Base-by-base conservation (phyloP, 2,797 vertebrate genomes). In the Aulostomus chinensis region DNA sequence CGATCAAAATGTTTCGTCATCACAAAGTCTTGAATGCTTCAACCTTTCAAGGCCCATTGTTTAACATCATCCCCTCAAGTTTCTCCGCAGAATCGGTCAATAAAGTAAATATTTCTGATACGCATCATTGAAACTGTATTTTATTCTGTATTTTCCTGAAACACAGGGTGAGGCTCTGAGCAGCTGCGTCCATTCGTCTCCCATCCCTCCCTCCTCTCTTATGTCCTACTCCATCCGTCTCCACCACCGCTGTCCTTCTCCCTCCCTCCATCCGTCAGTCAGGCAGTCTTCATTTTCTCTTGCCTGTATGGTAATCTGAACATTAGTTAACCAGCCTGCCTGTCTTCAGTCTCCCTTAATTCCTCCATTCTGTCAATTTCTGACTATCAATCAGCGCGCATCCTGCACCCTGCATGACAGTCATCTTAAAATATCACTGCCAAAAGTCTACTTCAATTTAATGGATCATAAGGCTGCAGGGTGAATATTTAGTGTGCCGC, bases 401-500 rank as follows among this genome's bases (percentile, higher is more conserved):
- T 9, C 20, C 40, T 7, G 14, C 54, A 22, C 40, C 14, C 52
- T 0, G 29, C 30, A 31, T 31, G 61, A 66, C 78, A 78, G 56
- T 69, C 81, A 57, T 68, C 71, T 53, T 76, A 78, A 84, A 85
- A 83, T 75, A 82, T 77, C 54, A 48, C 67, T 34, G 37, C 71
- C 72, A 66, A 78, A 78, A 79, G 61, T 83, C 78, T 58, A 71
- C 73, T 82, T 86, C 73, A 73, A 79, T 82, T 84, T 84, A 76
- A 85, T 74, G 78, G 59, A 81, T 80, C 81, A 83, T 78, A 83
- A 86, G 74, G 56, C 62, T 6, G 29, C 9, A 55, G 74, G 29
- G 57, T 76, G 79, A 65, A 80, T 79, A 80, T 81, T 78, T 73
- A 70, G 69, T 29, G 57, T 51, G 69, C 42, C 63, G 59, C 68